A percentile compares a stretch with the other conserved stretches of the same genome.
Conservation (phyloP, 2,113 vertebrate species). For the Panthera tigris region DNA sequence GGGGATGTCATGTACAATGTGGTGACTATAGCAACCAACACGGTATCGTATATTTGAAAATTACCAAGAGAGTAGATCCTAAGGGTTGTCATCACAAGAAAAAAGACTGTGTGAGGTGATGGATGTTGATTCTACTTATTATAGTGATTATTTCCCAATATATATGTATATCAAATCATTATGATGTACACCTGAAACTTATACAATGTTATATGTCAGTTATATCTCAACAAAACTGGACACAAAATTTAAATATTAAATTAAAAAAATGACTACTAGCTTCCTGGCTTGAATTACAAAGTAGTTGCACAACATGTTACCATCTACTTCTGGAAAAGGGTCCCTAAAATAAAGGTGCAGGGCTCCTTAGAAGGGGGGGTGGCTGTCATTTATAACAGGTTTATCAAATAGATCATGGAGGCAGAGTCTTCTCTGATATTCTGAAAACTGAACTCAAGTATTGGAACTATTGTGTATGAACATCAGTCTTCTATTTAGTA, state of each 20-base stretch:
- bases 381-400: neutral
- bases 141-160: neutral
- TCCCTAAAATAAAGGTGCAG: neutral
- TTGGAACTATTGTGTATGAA: neutral
- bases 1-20: neutral
- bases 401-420: neutral
- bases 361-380: neutral
- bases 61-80: neutral
- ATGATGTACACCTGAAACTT: neutral
- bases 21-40: neutral
- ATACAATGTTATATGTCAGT: neutral
- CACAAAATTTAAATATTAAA: neutral
- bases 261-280: neutral
- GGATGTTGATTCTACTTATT: neutral
- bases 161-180: neutral
- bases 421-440: neutral
- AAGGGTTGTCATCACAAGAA: neutral
- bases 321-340: neutral
- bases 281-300: neutral
- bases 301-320: neutral
- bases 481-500: neutral
- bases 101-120: neutral
- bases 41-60: neutral
- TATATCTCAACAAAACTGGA: neutral
- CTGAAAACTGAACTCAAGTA: neutral